These are phyloP conservation scores for Prochilodus magdalenae DNA, from an alignment of 2,113 vertebrate species.

Conservation along the genomic window DNA sequence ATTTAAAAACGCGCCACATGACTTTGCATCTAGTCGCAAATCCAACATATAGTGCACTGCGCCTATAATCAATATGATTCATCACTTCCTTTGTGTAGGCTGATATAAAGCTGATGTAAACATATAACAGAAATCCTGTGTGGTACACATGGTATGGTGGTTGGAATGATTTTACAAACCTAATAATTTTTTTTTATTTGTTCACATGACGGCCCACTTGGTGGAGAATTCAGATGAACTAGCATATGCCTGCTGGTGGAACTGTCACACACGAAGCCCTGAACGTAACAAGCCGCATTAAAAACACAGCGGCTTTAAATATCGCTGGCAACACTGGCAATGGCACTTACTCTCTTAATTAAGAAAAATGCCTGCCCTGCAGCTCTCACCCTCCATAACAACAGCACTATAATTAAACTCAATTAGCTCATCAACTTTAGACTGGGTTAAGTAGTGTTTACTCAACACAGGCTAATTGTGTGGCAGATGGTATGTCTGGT, in stretches of 20 bases:
- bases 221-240: neutral
- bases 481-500: conserved; percentile 58
- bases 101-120: neutral
- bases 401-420: conserved; percentile 58
- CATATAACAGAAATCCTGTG: conserved; percentile 1
- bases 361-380: conserved; percentile 48
- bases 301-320: conserved; percentile 2
- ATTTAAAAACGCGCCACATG: conserved; percentile 10
- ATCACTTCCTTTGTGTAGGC: neutral
- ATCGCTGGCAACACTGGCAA: neutral
- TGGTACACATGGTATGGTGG: neutral
- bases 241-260: neutral
- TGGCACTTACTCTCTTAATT: conserved; percentile 35
- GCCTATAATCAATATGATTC: conserved; percentile 4
- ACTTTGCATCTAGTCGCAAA: conserved; percentile 18
- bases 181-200: neutral
- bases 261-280: neutral
- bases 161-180: neutral
- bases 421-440: conserved; percentile 63
- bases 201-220: neutral
- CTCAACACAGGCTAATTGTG: conserved; percentile 59
- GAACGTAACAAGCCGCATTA: conserved; percentile 7
- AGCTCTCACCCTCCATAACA: conserved; percentile 51
- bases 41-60: neutral
- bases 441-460: conserved; percentile 60